Conservation (phyloP, 2,113 vertebrate species). For the Rhombomys opimus region DNA sequence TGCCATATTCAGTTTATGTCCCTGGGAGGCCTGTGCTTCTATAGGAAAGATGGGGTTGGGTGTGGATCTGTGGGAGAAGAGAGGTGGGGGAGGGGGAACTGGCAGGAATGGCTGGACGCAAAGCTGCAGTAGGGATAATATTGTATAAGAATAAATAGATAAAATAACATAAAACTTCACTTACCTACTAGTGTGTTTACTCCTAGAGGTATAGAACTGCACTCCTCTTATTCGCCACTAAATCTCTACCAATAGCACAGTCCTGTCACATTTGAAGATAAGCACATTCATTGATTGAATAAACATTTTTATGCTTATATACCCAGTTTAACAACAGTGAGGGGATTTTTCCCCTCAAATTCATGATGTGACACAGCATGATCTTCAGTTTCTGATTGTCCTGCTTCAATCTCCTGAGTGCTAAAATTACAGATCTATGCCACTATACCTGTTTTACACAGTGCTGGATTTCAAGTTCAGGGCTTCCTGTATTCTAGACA, state of each 20-base stretch:
- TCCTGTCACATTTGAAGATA: neutral
- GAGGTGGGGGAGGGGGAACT: neutral
- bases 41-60: neutral
- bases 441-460: neutral
- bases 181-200: neutral
- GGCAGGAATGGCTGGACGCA: neutral
- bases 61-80: too few relatives aligned
- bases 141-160: neutral
- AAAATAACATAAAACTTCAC: neutral
- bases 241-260: constrained; percentile 5
- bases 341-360: neutral
- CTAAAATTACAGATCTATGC: neutral
- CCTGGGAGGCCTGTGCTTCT: neutral
- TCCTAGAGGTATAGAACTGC: neutral
- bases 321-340: neutral
- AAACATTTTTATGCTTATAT: neutral
- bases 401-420: neutral
- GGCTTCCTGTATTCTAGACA: neutral
- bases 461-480: neutral
- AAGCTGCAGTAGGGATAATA: neutral
- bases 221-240: neutral
- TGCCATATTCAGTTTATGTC: neutral
- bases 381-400: neutral
- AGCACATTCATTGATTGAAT: neutral
- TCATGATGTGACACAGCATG: neutral